Evolutionary conservation across 2,888 invertebrate genomes (phyloP).

Genomic region (Baronia brevicornis): DNA sequence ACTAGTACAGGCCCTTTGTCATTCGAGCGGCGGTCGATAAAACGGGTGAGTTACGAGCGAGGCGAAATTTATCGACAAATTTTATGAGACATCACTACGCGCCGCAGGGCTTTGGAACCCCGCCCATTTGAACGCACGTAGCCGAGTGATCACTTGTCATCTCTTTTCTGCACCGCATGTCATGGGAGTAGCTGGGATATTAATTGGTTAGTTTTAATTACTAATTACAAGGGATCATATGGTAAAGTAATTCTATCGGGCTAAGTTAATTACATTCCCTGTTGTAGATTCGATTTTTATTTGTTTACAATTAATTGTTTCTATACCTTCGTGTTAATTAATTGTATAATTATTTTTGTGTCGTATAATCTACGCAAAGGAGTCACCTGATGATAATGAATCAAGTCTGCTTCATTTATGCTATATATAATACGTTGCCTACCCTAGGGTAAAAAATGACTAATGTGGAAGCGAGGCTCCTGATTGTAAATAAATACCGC

Average conservation of each 20-base stretch:
- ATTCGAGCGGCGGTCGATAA: constrained; percentile 40
- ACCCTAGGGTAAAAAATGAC: too few species aligned
- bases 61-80: constrained; percentile 50
- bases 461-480: too few species aligned
- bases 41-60: constrained; percentile 34
- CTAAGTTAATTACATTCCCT: too few species aligned
- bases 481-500: too few species aligned
- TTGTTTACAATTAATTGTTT: constrained; percentile 21
- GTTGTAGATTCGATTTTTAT: too few species aligned
- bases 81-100: constrained; percentile 53
- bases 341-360: too few species aligned
- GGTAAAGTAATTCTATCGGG: too few species aligned
- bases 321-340: too few species aligned
- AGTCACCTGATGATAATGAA: too few species aligned
- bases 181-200: background rate
- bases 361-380: too few species aligned
- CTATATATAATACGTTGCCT: too few species aligned
- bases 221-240: constrained; percentile 1
- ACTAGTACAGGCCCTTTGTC: constrained; percentile 22
- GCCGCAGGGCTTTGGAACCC: constrained; percentile 34
- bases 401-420: too few species aligned
- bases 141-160: constrained; percentile 1
- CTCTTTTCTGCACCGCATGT: constrained; percentile 6
- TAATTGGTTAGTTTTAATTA: constrained; percentile 7
- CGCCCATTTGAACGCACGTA: constrained; percentile 33